Percentiles rank a stretch among this genome's conserved stretches.
Conservation (phyloP, 2,113 vertebrate genomes). For the Apodemus speciosus region DNA sequence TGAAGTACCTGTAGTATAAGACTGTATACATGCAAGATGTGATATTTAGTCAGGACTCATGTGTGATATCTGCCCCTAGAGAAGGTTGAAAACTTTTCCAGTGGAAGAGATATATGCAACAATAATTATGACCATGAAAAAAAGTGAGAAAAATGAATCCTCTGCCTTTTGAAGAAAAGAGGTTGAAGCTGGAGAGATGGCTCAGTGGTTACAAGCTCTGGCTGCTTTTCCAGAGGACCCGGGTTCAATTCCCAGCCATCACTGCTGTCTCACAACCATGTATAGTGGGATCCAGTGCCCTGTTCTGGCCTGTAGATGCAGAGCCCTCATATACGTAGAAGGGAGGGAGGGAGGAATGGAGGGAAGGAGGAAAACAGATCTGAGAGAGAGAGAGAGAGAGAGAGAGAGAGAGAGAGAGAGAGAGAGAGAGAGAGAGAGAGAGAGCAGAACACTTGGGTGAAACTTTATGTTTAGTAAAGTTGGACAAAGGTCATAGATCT, state of each 20-base stretch:
- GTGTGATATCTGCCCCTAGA: neutral
- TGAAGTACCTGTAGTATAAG: neutral
- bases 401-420: too few species aligned
- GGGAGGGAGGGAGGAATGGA: too few species aligned
- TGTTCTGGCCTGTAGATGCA: neutral
- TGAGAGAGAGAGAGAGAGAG: neutral
- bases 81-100: neutral
- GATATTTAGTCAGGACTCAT: neutral
- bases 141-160: neutral
- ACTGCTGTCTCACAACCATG: neutral
- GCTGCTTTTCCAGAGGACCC: neutral
- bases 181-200: neutral
- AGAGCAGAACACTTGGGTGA: neutral
- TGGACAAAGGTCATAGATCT: neutral
- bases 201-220: neutral
- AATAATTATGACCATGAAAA: neutral
- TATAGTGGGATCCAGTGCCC: neutral
- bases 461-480: neutral
- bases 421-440: too few species aligned
- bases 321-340: neutral
- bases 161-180: neutral
- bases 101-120: neutral
- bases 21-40: neutral
- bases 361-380: too few species aligned
- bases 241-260: neutral